These are phyloP conservation scores for Thalassoma bifasciatum DNA, from an alignment of 2,113 vertebrate genomes.

Conservation along the genomic window DNA sequence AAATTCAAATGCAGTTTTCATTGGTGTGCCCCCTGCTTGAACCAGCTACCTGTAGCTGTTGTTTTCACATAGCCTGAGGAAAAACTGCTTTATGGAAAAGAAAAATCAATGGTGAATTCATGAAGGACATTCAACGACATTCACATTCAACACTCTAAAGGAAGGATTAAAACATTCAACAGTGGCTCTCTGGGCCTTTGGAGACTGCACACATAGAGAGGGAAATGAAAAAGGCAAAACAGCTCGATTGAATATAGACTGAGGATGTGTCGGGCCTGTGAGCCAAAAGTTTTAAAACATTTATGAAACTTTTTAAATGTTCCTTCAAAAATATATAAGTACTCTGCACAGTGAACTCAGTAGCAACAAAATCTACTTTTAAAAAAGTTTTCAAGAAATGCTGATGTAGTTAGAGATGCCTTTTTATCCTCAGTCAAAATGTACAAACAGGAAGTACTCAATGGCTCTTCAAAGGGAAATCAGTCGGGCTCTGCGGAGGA, in stretches of 20 bases:
- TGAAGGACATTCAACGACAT: conserved; percentile 73
- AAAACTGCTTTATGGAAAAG: conserved; percentile 60
- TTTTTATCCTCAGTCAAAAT: conserved; percentile 42
- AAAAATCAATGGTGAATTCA: conserved; percentile 76
- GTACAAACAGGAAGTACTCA: conserved; percentile 56
- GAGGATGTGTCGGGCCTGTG: neutral
- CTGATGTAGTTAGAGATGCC: conserved; percentile 42
- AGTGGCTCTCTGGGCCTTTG: conserved; percentile 44
- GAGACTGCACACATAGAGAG: conserved; percentile 12
- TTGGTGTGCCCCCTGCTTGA: conserved; percentile 48
- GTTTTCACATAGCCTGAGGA: conserved; percentile 64
- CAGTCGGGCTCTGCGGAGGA: conserved; percentile 50
- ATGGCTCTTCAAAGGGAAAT: conserved; percentile 72
- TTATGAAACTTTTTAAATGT: conserved; percentile 17
- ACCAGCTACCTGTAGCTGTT: conserved; percentile 55
- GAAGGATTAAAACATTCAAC: conserved; percentile 66
- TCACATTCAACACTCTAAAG: conserved; percentile 67
- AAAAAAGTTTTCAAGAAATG: conserved; percentile 1
- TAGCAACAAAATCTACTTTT: neutral
- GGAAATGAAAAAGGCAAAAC: conserved; percentile 22
- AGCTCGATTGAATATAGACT: conserved; percentile 34
- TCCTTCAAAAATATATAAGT: neutral
- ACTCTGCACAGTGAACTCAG: neutral
- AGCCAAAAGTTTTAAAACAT: conserved; percentile 9
- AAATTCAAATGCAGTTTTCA: conserved; percentile 33